Evolutionary conservation across 2,797 vertebrate genomes (phyloP).

Genomic region (Lepilemur ruficaudatus): DNA sequence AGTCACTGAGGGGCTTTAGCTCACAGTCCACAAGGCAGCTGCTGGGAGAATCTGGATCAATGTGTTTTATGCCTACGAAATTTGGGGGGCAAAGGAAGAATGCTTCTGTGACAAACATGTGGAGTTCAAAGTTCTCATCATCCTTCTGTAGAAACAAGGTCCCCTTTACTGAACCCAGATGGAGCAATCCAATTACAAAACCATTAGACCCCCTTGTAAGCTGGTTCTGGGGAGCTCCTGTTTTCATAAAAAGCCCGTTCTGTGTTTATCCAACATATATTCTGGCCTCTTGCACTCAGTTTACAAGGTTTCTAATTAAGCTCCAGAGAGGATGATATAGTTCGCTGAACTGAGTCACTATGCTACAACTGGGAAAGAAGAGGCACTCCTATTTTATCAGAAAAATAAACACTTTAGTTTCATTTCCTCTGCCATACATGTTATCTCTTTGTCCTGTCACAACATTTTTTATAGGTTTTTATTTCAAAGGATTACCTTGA

Average conservation of each 20-base stretch:
- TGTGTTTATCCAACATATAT: constrained; percentile 56
- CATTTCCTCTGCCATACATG: constrained; percentile 60
- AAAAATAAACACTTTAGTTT: constrained; percentile 72
- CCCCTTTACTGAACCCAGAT: constrained; percentile 8
- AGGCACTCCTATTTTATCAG: constrained; percentile 62
- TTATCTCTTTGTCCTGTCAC: constrained; percentile 66
- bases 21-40: not conserved
- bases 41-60: not conserved
- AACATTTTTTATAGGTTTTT: constrained; percentile 72
- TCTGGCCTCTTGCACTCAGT: constrained; percentile 68
- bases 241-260: constrained; percentile 57
- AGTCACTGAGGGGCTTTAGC: not conserved
- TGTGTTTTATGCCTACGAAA: constrained; percentile 30
- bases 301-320: constrained; percentile 78
- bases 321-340: constrained; percentile 70
- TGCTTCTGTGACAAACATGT: not conserved
- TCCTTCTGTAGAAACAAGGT: not conserved
- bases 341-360: constrained; percentile 73
- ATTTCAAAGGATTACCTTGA: constrained; percentile 76
- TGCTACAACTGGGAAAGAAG: constrained; percentile 37
- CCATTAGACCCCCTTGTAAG: constrained; percentile 55
- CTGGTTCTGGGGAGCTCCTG: constrained; percentile 24
- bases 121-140: not conserved
- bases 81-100: constrained; percentile 19
- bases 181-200: constrained; percentile 59